Percentiles rank a stretch among this genome's conserved stretches.
Conservation (phyloP, 2,113 vertebrate genomes). For the Abramis brama region DNA sequence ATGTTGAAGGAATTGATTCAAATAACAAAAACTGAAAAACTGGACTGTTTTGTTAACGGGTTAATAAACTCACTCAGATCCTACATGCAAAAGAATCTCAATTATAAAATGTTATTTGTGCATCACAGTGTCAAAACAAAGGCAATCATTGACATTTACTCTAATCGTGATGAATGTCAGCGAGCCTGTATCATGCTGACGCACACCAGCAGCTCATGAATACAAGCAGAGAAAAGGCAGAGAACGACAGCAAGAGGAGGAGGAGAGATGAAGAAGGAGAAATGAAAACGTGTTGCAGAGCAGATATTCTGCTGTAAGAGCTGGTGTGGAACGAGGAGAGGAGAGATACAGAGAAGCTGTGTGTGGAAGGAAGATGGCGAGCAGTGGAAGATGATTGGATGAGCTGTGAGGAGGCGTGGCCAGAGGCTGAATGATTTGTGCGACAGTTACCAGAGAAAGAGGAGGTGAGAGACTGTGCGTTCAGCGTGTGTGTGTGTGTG, state of each 20-base stretch:
- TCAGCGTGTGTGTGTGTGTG: constrained; percentile 48
- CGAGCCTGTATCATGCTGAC: not conserved
- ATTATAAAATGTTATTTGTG: constrained; percentile 1
- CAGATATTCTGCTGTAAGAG: constrained; percentile 73
- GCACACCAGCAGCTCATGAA: not conserved
- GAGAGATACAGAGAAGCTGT: constrained; percentile 26
- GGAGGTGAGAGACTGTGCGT: constrained; percentile 56
- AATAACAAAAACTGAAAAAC: not conserved
- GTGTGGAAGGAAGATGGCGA: constrained; percentile 59
- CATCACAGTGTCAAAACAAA: constrained; percentile 17
- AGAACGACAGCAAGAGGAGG: not conserved
- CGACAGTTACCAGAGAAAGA: constrained; percentile 60
- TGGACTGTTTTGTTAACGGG: not conserved
- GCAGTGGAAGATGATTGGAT: constrained; percentile 65
- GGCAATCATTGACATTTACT: not conserved
- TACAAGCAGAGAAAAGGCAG: not conserved
- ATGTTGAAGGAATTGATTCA: not conserved
- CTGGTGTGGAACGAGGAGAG: constrained; percentile 67
- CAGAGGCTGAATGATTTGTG: constrained; percentile 68
- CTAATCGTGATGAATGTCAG: not conserved
- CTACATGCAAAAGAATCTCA: not conserved
- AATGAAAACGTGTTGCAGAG: constrained; percentile 30
- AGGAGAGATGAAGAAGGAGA: not conserved
- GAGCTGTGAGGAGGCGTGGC: constrained; percentile 64
- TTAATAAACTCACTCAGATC: not conserved